phyloP scores from a whole-genome alignment of 2,797 vertebrate genomes.

The Sebastes elongatus region DNA sequence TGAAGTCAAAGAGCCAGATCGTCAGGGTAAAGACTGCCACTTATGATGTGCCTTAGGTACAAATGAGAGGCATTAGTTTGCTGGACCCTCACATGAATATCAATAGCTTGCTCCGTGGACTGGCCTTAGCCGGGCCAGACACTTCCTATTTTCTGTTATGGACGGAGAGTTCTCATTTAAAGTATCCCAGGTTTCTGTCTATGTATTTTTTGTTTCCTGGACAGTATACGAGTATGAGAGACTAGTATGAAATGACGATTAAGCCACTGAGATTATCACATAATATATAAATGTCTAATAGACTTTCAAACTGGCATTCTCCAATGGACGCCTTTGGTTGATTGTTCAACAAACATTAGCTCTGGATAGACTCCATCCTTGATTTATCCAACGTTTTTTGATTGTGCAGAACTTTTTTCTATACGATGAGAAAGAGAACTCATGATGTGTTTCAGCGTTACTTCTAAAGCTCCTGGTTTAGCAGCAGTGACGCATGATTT shows the following conservation, averaged over 20 bases:
- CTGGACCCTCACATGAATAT: slow-evolving; percentile 66
- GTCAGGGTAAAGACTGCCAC: slow-evolving; percentile 71
- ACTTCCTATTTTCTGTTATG: neutral
- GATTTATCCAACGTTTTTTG: neutral
- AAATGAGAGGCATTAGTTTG: slow-evolving; percentile 74
- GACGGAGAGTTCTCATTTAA: neutral
- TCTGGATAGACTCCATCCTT: neutral
- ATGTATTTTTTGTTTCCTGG: neutral
- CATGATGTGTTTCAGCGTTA: neutral
- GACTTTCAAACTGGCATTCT: neutral
- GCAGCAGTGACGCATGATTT: neutral
- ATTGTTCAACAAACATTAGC: neutral
- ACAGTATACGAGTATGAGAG: neutral
- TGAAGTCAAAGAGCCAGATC: slow-evolving; percentile 76
- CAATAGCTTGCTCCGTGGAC: slow-evolving; percentile 47
- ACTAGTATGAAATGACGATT: neutral
- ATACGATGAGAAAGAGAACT: neutral
- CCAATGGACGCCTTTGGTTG: neutral
- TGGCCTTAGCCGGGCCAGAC: slow-evolving; percentile 9
- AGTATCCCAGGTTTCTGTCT: neutral
- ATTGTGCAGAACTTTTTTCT: neutral
- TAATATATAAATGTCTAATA: neutral
- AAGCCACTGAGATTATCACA: neutral
- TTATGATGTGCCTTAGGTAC: slow-evolving; percentile 76
- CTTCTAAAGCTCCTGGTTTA: neutral